Percentiles rank a stretch among this genome's conserved stretches.
phyloP scores from a whole-genome alignment of 35 echinoderm and acorn worm species.

The Stichopus chloronotus region DNA sequence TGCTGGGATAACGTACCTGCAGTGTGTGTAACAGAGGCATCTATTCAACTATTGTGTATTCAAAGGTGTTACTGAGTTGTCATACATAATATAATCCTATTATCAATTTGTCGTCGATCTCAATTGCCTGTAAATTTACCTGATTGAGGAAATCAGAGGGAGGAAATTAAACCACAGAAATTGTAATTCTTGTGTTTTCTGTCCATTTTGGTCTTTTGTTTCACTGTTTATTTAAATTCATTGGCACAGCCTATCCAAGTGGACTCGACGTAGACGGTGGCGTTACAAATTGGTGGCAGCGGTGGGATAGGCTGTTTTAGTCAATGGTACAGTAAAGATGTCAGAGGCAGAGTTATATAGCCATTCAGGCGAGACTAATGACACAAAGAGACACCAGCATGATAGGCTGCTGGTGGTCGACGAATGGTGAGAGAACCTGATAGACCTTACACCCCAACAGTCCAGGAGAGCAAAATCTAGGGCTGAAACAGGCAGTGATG shows the following conservation, averaged over 20 bases:
- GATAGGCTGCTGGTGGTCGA: background rate
- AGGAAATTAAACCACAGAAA: too few relatives aligned
- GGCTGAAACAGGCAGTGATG: background rate
- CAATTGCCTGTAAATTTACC: too few relatives aligned
- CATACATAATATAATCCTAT: too few relatives aligned
- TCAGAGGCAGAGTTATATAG: background rate
- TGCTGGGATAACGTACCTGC: too few relatives aligned
- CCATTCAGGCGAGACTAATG: background rate
- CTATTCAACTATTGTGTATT: too few relatives aligned
- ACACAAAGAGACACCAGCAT: background rate
- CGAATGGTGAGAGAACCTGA: background rate
- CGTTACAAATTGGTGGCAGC: constrained; percentile 31
- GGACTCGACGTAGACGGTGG: background rate
- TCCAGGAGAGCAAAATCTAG: background rate
- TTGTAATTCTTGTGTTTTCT: too few relatives aligned
- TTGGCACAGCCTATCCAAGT: too few relatives aligned
- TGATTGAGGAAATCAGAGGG: too few relatives aligned
- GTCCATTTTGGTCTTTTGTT: background rate
- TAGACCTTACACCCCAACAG: background rate
- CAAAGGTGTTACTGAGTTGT: too few relatives aligned
- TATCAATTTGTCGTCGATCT: too few relatives aligned
- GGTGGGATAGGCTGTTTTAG: background rate
- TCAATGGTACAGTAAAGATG: background rate
- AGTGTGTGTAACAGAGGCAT: too few relatives aligned
- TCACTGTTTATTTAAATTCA: too few relatives aligned